A percentile compares a stretch with the other conserved stretches of the same genome.
phyloP scores from a whole-genome alignment of 64 coral and sea anemone species.

The Catalaphyllia jardinei region DNA sequence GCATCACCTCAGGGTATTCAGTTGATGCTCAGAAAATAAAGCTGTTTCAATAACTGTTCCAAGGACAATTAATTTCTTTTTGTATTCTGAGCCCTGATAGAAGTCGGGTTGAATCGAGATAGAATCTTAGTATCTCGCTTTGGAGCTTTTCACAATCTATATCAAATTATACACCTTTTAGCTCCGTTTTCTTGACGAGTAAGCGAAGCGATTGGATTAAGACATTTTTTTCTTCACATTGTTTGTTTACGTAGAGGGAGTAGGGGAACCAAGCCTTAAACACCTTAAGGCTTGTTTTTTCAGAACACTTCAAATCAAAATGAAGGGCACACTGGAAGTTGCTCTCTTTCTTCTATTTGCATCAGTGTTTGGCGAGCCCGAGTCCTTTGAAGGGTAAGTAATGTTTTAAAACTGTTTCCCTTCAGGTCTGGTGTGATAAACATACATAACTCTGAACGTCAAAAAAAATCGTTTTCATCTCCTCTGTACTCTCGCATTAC shows the following conservation, averaged over 20 bases:
- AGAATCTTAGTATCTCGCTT: neutral
- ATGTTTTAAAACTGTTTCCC: neutral
- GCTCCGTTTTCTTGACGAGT: neutral
- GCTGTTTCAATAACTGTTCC: neutral
- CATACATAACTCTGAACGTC: neutral
- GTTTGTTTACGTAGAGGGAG: neutral
- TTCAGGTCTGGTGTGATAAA: neutral
- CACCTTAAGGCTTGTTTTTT: neutral
- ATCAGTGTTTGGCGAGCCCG: neutral
- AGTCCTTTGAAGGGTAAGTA: constrained; percentile 28
- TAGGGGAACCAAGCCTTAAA: neutral
- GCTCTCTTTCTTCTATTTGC: neutral
- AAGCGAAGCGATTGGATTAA: too few species aligned
- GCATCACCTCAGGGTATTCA: neutral
- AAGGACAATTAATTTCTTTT: neutral
- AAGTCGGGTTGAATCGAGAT: neutral
- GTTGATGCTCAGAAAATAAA: constrained; percentile 2
- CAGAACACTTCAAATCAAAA: neutral
- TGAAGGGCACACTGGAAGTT: neutral
- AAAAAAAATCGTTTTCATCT: neutral
- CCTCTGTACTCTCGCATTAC: neutral
- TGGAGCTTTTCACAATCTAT: neutral
- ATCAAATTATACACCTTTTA: neutral
- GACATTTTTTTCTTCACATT: neutral
- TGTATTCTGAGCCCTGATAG: neutral